Evolutionary conservation across 2,113 vertebrate genomes (phyloP), one percentile per base, ranked within the genome.

Genomic region (Isichthys henryi): DNA sequence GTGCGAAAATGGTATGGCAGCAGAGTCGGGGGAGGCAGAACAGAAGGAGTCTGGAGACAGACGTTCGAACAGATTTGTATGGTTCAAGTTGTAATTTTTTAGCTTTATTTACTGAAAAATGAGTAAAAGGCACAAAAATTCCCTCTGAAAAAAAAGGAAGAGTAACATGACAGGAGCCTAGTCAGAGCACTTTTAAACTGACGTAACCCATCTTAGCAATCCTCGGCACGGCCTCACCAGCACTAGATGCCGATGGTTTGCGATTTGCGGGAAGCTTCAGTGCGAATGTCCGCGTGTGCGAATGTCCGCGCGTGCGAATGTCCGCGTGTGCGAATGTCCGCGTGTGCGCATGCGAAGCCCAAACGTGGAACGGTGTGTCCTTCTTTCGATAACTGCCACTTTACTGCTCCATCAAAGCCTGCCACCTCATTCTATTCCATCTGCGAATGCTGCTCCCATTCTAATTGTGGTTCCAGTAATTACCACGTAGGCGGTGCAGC

Each of bases 401-500:
- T 88, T 88, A 56, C 19, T 48, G 62, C 70, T 90, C 90, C 87
- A 53, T 87, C 90, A 90, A 91, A 84, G 90, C 80, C 87, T 88
- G 19, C 35, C 89, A 45, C 77, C 89, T 89, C 89, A 66, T 89
- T 86, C 83, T 88, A 74, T 87, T 84, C 89, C 77, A 70, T 89
- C 70, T 43, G 77, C 86, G 21, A 21, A 88, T 91, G 88, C 89
- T 80, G 88, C 88, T 45, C 48, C 70, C 80, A 46, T 91, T 48
- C 83, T 92, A 90, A 92, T 91, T 91, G 91, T 87, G 92, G 83
- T 90, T 89, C 91, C 77, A 88, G 88, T 91, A 91, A 91, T 93
- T 92, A 93, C 90, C 89, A 89, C n/a, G 92, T 43, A 48, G 88
- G 62, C 88, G 52, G 45, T 17, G 19, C 80, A 88, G 62, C 83